Evolutionary conservation across 2,888 invertebrate genomes (phyloP).

Genomic region (Plagiodera versicolora): DNA sequence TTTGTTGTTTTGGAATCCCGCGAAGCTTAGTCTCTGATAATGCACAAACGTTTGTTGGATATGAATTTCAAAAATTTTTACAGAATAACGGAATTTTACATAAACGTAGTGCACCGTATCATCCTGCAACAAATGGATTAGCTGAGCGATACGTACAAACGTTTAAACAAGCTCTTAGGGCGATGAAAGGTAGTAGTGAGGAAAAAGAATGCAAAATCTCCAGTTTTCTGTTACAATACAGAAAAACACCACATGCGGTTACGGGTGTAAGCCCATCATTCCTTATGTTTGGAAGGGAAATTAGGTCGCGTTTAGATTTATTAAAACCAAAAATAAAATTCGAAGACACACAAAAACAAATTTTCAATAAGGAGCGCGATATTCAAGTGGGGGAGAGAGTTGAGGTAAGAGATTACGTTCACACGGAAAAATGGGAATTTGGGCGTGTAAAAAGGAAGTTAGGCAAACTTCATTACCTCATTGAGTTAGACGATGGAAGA

Average conservation of each 20-base stretch:
- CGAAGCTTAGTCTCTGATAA: constrained; percentile 32
- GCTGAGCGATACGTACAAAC: constrained; percentile 28
- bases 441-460: constrained; percentile 23
- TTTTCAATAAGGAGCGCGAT: background rate
- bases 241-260: background rate
- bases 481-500: constrained; percentile 32
- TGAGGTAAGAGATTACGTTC: constrained; percentile 18
- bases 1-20: constrained; percentile 30
- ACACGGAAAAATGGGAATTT: constrained; percentile 32
- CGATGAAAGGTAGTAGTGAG: background rate
- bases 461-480: constrained; percentile 29
- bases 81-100: constrained; percentile 27
- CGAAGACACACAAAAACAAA: background rate
- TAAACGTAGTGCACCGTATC: constrained; percentile 31
- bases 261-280: background rate
- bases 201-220: background rate
- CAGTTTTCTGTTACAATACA: background rate
- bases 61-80: constrained; percentile 30
- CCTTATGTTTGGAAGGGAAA: background rate
- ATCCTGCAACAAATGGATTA: constrained; percentile 35
- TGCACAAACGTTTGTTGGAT: constrained; percentile 27
- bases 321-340: background rate
- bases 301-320: constrained; percentile 1
- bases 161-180: background rate
- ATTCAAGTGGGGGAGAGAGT: constrained; percentile 21